phyloP scores from a whole-genome alignment of 2,888 invertebrate genomes.

The Pollenia amentaria region DNA sequence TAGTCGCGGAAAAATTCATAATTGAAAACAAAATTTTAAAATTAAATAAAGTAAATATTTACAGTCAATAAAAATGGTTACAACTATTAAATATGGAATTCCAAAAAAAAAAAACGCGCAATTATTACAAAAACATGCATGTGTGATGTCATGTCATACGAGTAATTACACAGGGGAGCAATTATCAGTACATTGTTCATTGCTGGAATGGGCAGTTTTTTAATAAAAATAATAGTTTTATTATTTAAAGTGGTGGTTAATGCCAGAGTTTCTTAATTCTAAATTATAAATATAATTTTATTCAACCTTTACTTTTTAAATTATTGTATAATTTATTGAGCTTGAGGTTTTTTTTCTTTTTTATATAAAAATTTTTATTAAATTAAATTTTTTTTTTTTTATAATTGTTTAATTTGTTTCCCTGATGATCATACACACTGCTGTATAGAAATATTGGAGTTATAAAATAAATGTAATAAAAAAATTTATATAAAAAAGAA shows the following conservation, averaged over 20 bases:
- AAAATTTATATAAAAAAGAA: too few species aligned
- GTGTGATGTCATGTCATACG: slow-evolving; percentile 34
- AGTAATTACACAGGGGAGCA: neutral
- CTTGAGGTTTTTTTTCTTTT: too few species aligned
- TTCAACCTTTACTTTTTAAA: too few species aligned
- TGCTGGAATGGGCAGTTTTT: neutral
- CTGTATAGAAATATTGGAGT: too few species aligned
- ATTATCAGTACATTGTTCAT: neutral
- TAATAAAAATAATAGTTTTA: neutral
- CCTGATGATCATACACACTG: too few species aligned
- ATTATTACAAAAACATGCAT: neutral
- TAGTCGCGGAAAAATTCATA: neutral
- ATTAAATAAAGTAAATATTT: slow-evolving; percentile 23
- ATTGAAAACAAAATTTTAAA: neutral
- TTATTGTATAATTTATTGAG: too few species aligned
- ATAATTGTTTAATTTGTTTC: too few species aligned
- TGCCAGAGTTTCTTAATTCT: too few species aligned
- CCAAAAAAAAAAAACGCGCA: neutral
- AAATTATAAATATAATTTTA: too few species aligned
- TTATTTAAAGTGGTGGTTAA: neutral
- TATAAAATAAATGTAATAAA: too few species aligned
- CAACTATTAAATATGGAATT: neutral
- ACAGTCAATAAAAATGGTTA: neutral
- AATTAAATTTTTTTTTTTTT: too few species aligned
- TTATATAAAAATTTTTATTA: too few species aligned